Evolutionary conservation across 2,797 vertebrate genomes (phyloP), one percentile per base, ranked within the genome.

Genomic region (Sebastes matsubarae): DNA sequence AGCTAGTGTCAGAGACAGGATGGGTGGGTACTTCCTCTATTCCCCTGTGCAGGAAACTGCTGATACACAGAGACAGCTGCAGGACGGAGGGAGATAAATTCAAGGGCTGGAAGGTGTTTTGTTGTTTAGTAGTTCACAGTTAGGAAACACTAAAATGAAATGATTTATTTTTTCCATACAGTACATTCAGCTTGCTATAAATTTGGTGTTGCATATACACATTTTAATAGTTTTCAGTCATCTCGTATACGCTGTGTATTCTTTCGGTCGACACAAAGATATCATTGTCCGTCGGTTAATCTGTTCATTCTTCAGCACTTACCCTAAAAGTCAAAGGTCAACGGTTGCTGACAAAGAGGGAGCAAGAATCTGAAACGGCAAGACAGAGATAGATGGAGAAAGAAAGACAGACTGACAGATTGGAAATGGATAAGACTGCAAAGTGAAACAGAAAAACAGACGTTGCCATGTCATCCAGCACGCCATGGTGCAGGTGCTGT

Each of bases 21-120:
- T 92, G 94, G 91, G 92, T 88, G 92, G 91, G 74, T 83, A 93
- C 93, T 93, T 95, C 93, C 94, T 94, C 59, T 80, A 29, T 7
- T 32, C 34, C 46, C 34, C 66, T 59, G 50, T 2, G 63, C 86
- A 93, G 86, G 89, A 93, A 92, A 90, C 89, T 22, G 52, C 71
- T 76, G 61, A 87, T 69, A 77, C 42, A 81, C 65, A 80, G 82
- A 67, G 75, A 86, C 61, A 68, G 72, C 61, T 72, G 46, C 18
- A 76, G 42, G 63, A 66, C 2, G 8, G 20, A 63, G 36, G 20
- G 36, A 66, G 54, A 75, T 77, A 57, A 34, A 36, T 42, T 64
- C 30, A 24, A 42, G 10, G 34, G 1, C 12, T 38, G 66, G 6
- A 42, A 60, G 11, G 27, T 27, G 38, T 46, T 12, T 29, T 32